Evolutionary conservation across 2,888 invertebrate genomes (phyloP), one percentile per base, ranked within the genome.

Genomic region (Lobophora halterata): DNA sequence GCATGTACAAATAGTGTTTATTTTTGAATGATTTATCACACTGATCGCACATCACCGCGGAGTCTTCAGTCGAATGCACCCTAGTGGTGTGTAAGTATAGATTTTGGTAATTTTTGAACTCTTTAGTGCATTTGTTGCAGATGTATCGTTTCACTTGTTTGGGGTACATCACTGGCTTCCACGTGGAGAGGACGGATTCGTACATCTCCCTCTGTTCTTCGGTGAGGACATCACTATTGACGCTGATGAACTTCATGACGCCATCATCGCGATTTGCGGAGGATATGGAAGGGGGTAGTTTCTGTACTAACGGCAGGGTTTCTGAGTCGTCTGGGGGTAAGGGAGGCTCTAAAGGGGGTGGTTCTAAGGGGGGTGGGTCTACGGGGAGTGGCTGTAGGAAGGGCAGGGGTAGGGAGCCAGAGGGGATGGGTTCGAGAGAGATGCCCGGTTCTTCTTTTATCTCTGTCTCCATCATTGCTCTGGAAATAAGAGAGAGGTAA

Each of bases 1-100:
- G 86, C 86, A 87, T 87, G 55, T 87, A 87, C 1, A 87, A 16
- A 35, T 87, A 87, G 43, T 87, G 86, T 42, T 87, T 87, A 19
- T 87, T 86, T 28, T 87, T 87, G 42, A 86, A 87, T 0, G 79
- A 75, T 30, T 85, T 86, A 40, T 85, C 83, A 11, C 87, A 87
- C 0, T 79, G 71, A 18, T 83, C 66, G 39, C 87, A 87, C 0
- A 80, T 49, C 0, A 85, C 87, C 0, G 85, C 83, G 0, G 83
- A 82, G 0, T 85, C 82, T 20, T 81, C 81, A 0, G 85, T 71
- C 0, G 86, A 85, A 44, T 87, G 87, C 0, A 86, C 87, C 13
- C 86, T 57, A 0, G 86, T 86, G 0, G 82, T 83, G 16, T 87
- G 87, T 0, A 86, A 51, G 38, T 86, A 85, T 0, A 86, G 45